Conservation (phyloP, 2,797 vertebrate genomes). For the Sebastolobus alascanus region DNA sequence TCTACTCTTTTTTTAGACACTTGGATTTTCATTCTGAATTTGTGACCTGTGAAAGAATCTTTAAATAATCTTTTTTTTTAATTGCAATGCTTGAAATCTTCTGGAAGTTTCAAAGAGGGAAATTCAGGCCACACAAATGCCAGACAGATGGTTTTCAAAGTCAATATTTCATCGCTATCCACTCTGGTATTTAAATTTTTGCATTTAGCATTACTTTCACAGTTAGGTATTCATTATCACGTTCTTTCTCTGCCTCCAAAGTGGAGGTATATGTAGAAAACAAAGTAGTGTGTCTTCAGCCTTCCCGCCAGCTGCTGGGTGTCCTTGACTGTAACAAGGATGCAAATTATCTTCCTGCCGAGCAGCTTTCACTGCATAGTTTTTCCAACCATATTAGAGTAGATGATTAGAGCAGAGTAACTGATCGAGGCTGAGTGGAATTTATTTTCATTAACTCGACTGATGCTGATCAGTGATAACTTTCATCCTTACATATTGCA, state of each 20-base stretch:
- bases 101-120: background rate
- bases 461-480: conserved; percentile 24
- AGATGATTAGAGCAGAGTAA: conserved; percentile 39
- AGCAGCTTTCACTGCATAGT: conserved; percentile 26
- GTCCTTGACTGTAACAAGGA: conserved; percentile 37
- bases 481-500: conserved; percentile 7
- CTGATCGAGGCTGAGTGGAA: conserved; percentile 28
- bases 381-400: conserved; percentile 19
- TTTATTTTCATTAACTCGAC: background rate
- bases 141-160: conserved; percentile 7
- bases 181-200: background rate
- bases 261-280: conserved; percentile 8
- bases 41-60: too few species aligned
- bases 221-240: background rate
- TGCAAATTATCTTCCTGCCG: conserved; percentile 45
- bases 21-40: too few species aligned
- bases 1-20: too few species aligned
- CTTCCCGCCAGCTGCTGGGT: conserved; percentile 40
- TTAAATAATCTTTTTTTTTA: background rate
- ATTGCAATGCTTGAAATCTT: background rate
- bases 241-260: background rate
- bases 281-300: conserved; percentile 2
- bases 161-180: background rate
- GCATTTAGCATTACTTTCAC: background rate
- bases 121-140: background rate